Base-by-base conservation (phyloP, 2,797 vertebrate species). In the Syngnathus acus region DNA sequence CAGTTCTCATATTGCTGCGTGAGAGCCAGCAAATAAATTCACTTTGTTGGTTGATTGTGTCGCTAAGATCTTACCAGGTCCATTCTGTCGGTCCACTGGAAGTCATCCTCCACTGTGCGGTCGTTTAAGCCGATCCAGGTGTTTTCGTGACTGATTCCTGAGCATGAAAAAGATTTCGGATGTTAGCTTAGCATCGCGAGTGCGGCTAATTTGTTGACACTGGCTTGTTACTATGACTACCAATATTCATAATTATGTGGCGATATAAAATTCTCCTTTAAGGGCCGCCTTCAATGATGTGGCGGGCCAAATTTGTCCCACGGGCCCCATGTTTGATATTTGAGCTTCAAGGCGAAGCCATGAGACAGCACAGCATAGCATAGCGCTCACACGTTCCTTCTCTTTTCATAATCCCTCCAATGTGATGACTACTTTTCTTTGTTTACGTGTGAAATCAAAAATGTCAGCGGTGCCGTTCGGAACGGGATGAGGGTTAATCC, bases 61-160 rank as follows among this genome's bases (percentile, higher is more conserved):
- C 19, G 37, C 17, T 9, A 64, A 37, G 13, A 64, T 9, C 1
- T 92, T 78, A 97, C 97, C 94, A 97, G 78, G 64, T 87, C 94
- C 0, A 93, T 95, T 84, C 94, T 95, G 86, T 99, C 96, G 0
- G 95, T 98, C 97, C 97, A 99, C 77, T 98, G 97, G 85, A 99
- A 99, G 71, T 99, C 97, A 40, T 95, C 92, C 80, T 99, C 97
- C 80, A 98, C 95, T 0, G 94, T 98, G 9, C 95, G 89, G 82
- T 99, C 96, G 0, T 97, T 99, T 62, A 99, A 87, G 26, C 97
- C 97, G 0, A 99, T 94, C 97, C 97, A 99, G 4, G 94, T 94
- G 87, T 99, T 97, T 76, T 98, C 96, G 0, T 94, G 96, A 63
- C 95, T 94, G 6, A 98, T 91, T 51, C 93, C 97, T 99, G 77